Evolutionary conservation across 2,888 invertebrate genomes (phyloP).

Genomic region (Chrysina gloriosa): DNA sequence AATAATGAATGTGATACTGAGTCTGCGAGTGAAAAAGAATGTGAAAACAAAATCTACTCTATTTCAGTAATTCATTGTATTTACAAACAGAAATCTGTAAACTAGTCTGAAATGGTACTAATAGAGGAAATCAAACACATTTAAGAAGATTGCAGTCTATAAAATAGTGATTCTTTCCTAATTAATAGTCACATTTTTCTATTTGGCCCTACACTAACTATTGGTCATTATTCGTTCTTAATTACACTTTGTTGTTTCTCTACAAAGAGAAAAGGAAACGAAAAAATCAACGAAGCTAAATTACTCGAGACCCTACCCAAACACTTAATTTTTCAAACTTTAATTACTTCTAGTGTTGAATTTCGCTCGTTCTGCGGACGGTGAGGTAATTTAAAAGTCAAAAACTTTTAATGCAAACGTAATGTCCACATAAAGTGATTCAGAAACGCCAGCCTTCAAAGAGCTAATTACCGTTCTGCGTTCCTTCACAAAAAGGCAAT

Average conservation of each 20-base stretch:
- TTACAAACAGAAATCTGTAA: too few relatives aligned
- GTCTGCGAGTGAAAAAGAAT: too few relatives aligned
- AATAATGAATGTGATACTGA: too few relatives aligned
- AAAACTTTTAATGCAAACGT: not conserved
- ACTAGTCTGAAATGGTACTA: too few relatives aligned
- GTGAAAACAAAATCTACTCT: too few relatives aligned
- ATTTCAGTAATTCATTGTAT: too few relatives aligned
- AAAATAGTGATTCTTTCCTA: too few relatives aligned
- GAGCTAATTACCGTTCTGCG: conserved; percentile 5
- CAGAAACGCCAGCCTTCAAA: not conserved
- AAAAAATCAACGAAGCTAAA: conserved; percentile 11
- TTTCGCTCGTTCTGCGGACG: not conserved
- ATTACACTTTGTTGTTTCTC: not conserved
- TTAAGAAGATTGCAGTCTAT: too few relatives aligned
- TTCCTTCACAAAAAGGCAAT: not conserved
- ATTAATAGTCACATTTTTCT: not conserved
- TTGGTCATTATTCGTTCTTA: not conserved
- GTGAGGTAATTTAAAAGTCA: conserved; percentile 5
- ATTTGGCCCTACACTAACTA: not conserved
- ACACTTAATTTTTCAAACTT: conserved; percentile 23
- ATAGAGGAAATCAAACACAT: too few relatives aligned
- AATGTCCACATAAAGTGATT: not conserved
- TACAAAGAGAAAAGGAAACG: not conserved
- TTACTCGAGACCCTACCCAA: not conserved
- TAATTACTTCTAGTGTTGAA: conserved; percentile 20